Evolutionary conservation across 2,797 vertebrate species (phyloP).

Genomic region (Simalia tracyae): DNA sequence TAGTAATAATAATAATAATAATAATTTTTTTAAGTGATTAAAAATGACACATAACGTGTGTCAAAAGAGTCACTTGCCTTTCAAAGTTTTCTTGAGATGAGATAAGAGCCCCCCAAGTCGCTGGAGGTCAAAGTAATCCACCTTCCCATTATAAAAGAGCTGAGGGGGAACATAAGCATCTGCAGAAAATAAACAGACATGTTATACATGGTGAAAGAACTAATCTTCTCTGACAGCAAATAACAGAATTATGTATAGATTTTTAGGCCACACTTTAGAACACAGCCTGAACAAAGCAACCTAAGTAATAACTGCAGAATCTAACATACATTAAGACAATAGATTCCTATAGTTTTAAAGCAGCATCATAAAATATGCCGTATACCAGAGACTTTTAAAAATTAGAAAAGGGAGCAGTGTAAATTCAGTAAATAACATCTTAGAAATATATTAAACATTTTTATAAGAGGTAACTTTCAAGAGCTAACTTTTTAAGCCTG

Average conservation of each 20-base stretch:
- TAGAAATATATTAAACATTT: neutral
- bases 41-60: neutral
- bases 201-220: neutral
- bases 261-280: neutral
- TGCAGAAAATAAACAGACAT: constrained; percentile 57
- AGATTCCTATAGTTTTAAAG: neutral
- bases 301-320: neutral
- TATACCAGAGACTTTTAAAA: neutral
- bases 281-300: neutral
- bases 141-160: constrained; percentile 97
- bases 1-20: no score
- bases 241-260: neutral
- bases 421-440: neutral
- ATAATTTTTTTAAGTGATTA: neutral
- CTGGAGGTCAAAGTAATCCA: constrained; percentile 98
- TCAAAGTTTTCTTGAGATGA: constrained; percentile 95
- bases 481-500: neutral
- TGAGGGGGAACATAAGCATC: constrained; percentile 94
- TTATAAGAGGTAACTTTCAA: neutral
- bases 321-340: neutral
- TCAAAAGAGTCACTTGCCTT: constrained; percentile 75
- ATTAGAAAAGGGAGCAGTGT: neutral
- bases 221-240: neutral
- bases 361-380: neutral
- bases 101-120: constrained; percentile 93